Conservation (phyloP, 1,140 invertebrate genomes). For the Caenorhabditis tropicalis region DNA sequence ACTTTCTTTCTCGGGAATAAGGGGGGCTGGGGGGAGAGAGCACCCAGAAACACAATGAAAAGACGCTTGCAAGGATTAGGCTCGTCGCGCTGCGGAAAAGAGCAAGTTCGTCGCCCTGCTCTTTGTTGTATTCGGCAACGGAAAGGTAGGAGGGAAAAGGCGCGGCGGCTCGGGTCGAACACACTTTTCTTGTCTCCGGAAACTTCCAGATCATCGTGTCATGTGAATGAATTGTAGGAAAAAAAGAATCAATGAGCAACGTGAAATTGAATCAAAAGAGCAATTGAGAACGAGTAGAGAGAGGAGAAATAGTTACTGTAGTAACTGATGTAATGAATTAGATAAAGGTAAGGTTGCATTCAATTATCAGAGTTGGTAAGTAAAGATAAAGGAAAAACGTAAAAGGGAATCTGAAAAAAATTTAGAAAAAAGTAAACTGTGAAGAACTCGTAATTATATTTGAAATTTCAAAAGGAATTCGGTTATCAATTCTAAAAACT, state of each 20-base stretch:
- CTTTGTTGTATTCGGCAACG: neutral
- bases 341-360: too few relatives aligned
- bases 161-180: constrained; percentile 15
- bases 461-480: too few relatives aligned
- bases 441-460: too few relatives aligned
- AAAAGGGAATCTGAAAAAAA: too few relatives aligned
- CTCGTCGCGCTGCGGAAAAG: neutral
- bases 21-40: neutral
- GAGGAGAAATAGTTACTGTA: neutral
- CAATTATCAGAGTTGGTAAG: too few relatives aligned
- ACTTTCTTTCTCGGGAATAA: neutral
- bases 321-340: too few relatives aligned
- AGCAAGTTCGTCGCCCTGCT: neutral
- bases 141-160: neutral
- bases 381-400: too few relatives aligned
- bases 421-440: too few relatives aligned
- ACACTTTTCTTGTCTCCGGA: constrained; percentile 19
- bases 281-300: neutral
- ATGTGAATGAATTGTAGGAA: neutral
- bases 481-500: too few relatives aligned
- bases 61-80: constrained; percentile 19
- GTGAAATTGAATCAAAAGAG: neutral
- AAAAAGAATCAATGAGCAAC: neutral
- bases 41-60: neutral
- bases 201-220: constrained; percentile 40